phyloP scores from a whole-genome alignment of 64 coral and sea anemone genomes.

The Stichodactyla helianthus region DNA sequence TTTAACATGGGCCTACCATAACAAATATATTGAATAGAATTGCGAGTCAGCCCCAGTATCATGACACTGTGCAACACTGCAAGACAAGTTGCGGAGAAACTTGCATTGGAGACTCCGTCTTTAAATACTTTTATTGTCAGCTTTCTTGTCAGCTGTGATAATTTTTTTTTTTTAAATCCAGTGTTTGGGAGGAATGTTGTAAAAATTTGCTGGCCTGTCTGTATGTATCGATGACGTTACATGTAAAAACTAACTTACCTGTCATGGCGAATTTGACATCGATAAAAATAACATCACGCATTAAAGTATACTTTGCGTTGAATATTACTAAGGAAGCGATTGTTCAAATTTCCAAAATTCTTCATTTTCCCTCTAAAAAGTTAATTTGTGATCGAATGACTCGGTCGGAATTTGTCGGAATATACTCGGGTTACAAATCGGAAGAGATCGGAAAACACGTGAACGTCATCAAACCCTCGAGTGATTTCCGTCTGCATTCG shows the following conservation, averaged over 20 bases:
- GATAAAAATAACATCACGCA: conserved; percentile 1
- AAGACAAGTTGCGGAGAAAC: too few relatives aligned
- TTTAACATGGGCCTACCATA: too few relatives aligned
- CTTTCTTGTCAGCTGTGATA: too few relatives aligned
- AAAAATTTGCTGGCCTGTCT: not conserved
- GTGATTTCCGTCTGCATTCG: conserved; percentile 1
- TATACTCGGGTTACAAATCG: not conserved
- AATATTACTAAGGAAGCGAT: not conserved
- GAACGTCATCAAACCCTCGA: conserved; percentile 19
- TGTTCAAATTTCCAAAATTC: not conserved
- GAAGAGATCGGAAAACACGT: not conserved
- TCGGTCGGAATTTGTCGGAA: not conserved
- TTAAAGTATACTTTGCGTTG: too few relatives aligned
- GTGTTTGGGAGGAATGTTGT: too few relatives aligned
- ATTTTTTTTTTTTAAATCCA: too few relatives aligned
- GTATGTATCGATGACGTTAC: not conserved
- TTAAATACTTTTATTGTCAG: too few relatives aligned
- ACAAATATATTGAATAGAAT: too few relatives aligned
- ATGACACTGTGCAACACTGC: too few relatives aligned
- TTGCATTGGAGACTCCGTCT: too few relatives aligned
- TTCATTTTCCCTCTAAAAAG: not conserved
- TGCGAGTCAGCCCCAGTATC: too few relatives aligned
- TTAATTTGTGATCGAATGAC: not conserved
- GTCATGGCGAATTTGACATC: not conserved
- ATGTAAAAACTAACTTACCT: not conserved